Evolutionary conservation across 2,113 vertebrate genomes (phyloP), one percentile per base, ranked within the genome.

Genomic region (Gallinago jamesoni): DNA sequence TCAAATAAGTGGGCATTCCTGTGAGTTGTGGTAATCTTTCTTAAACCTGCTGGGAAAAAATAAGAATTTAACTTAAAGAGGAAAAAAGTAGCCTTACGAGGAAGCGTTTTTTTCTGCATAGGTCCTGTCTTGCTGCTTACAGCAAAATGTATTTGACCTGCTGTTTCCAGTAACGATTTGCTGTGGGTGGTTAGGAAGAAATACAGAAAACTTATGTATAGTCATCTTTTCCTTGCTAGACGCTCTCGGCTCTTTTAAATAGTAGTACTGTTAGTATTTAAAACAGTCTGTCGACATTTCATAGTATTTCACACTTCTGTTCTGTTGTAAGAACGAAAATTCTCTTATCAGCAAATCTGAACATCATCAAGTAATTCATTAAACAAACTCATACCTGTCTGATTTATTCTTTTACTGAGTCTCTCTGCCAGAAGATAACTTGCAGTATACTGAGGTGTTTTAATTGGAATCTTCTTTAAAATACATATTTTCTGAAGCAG

Each of bases 1-100:
- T 66, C 63, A n/a, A 12, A 2, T 22, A 28, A 48, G 30, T 21
- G 62, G 55, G 19, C 7, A 1, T 64, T 67, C 45, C 39, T 70
- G 23, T 20, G 6, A 23, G 24, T 45, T 37, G 18, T 50, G 48
- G 27, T 52, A 23, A 35, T 19, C 39, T 55, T 60, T 12, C 13
- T 43, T n/a, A 37, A 3, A 37, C 22, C 55, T 45, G 35, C 21
- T 70, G 39, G 25, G 39, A 12, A 59, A 30, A 82, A 50, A 78
- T 45, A 0, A 0, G 8, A 14, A 22, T 80, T 86, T 59, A 9
- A 22, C 1, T 23, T 43, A 27, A 52, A 17, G 7, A 33, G 25
- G 28, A 12, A 27, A 21, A 24, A 68, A 18, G 14, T 35, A 47
- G 35, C 70, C 22, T 41, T 50, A 4, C 14, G 41, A 22, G 33